These are phyloP conservation scores for Diaprepes abbreviatus DNA, from an alignment of 2,888 invertebrate genomes.

Conservation along the genomic window DNA sequence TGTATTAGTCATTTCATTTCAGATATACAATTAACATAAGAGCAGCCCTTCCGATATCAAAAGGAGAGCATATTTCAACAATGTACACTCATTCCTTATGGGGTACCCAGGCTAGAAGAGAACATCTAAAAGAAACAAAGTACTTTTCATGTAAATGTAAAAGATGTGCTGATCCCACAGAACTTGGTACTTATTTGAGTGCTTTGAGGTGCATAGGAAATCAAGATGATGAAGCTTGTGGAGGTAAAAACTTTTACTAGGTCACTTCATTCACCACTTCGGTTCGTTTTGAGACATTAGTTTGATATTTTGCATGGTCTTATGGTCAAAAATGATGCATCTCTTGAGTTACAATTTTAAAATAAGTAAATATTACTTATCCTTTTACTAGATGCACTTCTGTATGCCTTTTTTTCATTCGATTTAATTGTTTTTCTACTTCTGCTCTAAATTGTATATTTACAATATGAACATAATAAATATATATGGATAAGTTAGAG, in stretches of 20 bases:
- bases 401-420: no score
- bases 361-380: no score
- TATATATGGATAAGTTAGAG: no score
- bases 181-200: slow-evolving; percentile 81
- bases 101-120: slow-evolving; percentile 86
- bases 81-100: slow-evolving; percentile 91
- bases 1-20: no score
- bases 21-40: slow-evolving; percentile 67
- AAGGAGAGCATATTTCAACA: slow-evolving; percentile 83
- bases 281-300: no score
- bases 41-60: slow-evolving; percentile 76
- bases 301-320: no score
- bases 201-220: slow-evolving; percentile 78
- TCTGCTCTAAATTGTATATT: no score
- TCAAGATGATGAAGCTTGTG: slow-evolving; percentile 66
- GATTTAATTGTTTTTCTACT: no score
- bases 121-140: slow-evolving; percentile 83
- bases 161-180: slow-evolving; percentile 85
- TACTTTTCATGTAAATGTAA: slow-evolving; percentile 81
- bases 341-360: no score
- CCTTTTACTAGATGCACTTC: no score
- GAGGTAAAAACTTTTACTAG: slow-evolving; percentile 69
- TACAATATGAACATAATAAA: no score
- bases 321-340: no score
- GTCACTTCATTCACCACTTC: neutral